phyloP scores from a whole-genome alignment of 1,140 invertebrate species.

The Lepidurus apus region DNA sequence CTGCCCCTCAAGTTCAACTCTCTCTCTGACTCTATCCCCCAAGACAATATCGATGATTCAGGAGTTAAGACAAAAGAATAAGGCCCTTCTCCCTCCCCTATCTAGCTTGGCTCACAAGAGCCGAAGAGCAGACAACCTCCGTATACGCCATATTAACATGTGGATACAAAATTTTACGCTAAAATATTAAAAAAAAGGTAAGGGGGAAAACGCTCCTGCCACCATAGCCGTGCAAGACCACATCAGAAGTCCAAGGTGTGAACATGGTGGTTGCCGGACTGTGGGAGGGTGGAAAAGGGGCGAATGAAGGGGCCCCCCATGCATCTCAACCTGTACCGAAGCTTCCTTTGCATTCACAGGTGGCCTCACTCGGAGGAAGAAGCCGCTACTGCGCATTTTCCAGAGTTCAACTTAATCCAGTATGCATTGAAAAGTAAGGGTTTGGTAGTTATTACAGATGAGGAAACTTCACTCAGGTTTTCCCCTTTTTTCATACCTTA shows the following conservation, averaged over 20 bases:
- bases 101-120: neutral
- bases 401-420: neutral
- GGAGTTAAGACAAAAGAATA: neutral
- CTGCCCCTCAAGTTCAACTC: neutral
- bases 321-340: neutral
- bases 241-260: neutral
- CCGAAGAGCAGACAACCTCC: constrained; percentile 11
- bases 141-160: neutral
- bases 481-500: neutral
- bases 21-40: neutral
- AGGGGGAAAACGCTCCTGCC: neutral
- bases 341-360: neutral
- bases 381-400: constrained; percentile 17
- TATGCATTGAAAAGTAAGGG: neutral
- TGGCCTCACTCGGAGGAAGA: neutral
- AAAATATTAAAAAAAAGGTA: neutral
- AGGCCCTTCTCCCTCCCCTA: neutral
- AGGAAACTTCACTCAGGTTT: neutral
- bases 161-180: neutral
- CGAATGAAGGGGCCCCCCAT: neutral
- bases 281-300: neutral
- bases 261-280: neutral
- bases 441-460: neutral
- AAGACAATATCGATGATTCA: constrained; percentile 15
- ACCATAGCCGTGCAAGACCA: neutral